Percentiles rank a stretch among this genome's conserved stretches.
These are phyloP conservation scores for Aradus depressus DNA, from an alignment of 2,888 invertebrate species.

Conservation along the genomic window DNA sequence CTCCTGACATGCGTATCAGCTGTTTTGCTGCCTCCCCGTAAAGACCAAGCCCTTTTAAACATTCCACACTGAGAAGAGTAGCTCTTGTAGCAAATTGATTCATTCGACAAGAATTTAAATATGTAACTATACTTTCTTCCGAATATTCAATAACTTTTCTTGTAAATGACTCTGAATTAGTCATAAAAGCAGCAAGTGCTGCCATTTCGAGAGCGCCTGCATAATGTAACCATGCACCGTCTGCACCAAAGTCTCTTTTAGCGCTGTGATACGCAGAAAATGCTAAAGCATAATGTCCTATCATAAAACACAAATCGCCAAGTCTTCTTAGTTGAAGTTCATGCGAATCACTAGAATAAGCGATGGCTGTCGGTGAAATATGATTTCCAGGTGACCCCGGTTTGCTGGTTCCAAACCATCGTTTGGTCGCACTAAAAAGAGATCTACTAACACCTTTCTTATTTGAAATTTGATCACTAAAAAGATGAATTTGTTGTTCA, in stretches of 20 bases:
- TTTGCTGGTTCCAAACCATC: constrained; percentile 89
- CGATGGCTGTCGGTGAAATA: constrained; percentile 63
- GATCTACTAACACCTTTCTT: constrained; percentile 90
- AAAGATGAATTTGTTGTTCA: constrained; percentile 70
- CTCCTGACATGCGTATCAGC: constrained; percentile 88
- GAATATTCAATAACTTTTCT: constrained; percentile 78
- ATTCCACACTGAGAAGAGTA: constrained; percentile 78
- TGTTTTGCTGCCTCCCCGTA: constrained; percentile 91
- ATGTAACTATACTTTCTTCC: constrained; percentile 88
- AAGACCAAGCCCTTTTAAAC: constrained; percentile 62
- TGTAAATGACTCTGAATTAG: constrained; percentile 51
- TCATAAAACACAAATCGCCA: constrained; percentile 93
- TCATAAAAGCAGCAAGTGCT: constrained; percentile 81
- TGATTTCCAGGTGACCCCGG: constrained; percentile 55
- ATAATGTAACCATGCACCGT: constrained; percentile 94
- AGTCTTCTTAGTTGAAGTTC: constrained; percentile 87
- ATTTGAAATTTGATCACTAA: constrained; percentile 71
- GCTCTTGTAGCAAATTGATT: constrained; percentile 87
- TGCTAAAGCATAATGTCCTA: constrained; percentile 83
- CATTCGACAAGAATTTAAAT: constrained; percentile 82
- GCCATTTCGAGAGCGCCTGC: constrained; percentile 97
- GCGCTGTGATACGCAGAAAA: constrained; percentile 90
- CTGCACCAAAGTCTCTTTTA: constrained; percentile 93
- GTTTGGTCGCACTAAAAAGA: constrained; percentile 83
- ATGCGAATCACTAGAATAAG: constrained; percentile 75